Conservation (phyloP, 2,113 vertebrate species). For the Cyprinodon tularosa region DNA sequence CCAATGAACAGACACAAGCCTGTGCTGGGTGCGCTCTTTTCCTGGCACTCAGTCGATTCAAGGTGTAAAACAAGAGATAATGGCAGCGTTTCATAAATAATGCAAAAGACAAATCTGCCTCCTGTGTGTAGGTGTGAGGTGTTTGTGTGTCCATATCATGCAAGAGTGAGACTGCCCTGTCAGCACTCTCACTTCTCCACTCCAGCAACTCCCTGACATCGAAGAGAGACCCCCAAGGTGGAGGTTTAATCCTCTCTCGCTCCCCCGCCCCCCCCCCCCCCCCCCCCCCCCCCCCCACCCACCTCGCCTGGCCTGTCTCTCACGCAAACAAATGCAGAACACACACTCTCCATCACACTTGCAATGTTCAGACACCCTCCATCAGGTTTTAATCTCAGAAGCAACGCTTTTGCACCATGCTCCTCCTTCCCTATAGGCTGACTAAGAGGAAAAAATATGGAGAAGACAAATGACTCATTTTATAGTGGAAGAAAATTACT, state of each 20-base stretch:
- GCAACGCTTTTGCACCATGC: constrained; percentile 30
- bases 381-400: constrained; percentile 72
- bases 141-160: constrained; percentile 33
- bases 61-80: constrained; percentile 72
- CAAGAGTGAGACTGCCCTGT: constrained; percentile 52
- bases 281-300: too few species aligned
- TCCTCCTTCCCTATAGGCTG: constrained; percentile 43
- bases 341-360: constrained; percentile 15
- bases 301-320: not conserved
- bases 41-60: constrained; percentile 39
- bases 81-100: constrained; percentile 72
- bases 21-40: constrained; percentile 22
- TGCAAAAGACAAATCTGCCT: constrained; percentile 47
- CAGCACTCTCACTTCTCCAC: constrained; percentile 53
- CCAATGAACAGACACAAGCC: not conserved
- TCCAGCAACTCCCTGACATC: constrained; percentile 39
- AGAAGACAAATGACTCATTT: constrained; percentile 67
- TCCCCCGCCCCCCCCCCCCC: too few species aligned
- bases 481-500: constrained; percentile 59
- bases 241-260: constrained; percentile 36
- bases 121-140: constrained; percentile 8
- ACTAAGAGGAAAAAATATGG: constrained; percentile 42
- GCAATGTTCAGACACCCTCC: constrained; percentile 57
- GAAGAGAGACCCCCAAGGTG: constrained; percentile 44
- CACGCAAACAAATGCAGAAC: not conserved